Conservation (phyloP, 64 coral and sea anemone species). For the Dendrophyllia cribrosa region DNA sequence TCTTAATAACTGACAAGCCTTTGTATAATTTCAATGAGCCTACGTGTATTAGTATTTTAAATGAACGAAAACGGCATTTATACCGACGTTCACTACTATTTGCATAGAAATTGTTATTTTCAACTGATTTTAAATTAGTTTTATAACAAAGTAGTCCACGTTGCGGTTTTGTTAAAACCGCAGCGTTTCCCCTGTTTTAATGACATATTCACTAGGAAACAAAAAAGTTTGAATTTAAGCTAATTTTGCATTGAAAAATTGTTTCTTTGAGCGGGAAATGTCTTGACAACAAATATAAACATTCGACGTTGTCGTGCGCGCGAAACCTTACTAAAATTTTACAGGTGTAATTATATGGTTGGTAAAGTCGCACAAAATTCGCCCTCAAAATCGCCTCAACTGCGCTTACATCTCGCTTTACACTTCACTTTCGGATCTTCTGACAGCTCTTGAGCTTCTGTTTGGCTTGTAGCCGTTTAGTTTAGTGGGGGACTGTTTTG, state of each 20-base stretch:
- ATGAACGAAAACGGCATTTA: too few species aligned
- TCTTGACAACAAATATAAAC: not conserved
- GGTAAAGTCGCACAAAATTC: not conserved
- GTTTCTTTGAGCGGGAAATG: not conserved
- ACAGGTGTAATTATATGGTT: not conserved
- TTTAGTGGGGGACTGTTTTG: not conserved
- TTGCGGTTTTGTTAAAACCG: too few species aligned
- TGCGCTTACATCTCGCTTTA: not conserved
- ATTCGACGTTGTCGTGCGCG: not conserved
- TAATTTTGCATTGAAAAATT: not conserved
- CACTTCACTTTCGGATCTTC: conserved; percentile 39
- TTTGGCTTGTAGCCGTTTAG: not conserved
- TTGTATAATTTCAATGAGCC: too few species aligned
- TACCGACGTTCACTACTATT: too few species aligned
- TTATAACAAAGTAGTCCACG: too few species aligned
- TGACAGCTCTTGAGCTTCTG: not conserved
- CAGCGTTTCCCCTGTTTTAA: too few species aligned
- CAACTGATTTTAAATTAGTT: too few species aligned
- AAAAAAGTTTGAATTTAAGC: not conserved
- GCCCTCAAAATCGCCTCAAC: not conserved
- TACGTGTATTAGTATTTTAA: too few species aligned
- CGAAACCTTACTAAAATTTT: not conserved
- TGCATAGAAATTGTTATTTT: too few species aligned
- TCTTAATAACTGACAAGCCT: not conserved
- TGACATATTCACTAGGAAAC: too few species aligned